These are phyloP conservation scores for Fulica atra DNA, from an alignment of 2,113 vertebrate species.

Conservation along the genomic window DNA sequence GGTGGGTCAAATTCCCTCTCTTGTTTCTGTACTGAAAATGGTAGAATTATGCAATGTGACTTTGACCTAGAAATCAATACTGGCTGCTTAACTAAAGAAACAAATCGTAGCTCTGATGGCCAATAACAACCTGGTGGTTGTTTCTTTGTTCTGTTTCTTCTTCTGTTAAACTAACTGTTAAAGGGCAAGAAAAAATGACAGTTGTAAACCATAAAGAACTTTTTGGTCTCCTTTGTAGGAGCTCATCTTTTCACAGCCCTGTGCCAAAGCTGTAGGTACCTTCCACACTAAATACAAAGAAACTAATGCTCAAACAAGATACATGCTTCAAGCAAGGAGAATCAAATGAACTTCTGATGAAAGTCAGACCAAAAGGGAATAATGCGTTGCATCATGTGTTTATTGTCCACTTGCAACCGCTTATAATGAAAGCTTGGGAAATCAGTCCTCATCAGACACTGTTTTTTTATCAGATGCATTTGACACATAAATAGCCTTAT, in stretches of 20 bases:
- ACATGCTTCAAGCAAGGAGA: neutral
- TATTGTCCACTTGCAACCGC: neutral
- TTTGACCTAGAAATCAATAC: conserved; percentile 39
- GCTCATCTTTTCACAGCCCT: conserved; percentile 15
- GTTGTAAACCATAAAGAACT: conserved; percentile 16
- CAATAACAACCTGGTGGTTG: conserved; percentile 22
- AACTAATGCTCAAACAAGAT: neutral
- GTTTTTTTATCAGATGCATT: neutral
- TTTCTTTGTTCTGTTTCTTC: conserved; percentile 27
- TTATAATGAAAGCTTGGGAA: neutral
- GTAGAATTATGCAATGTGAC: neutral
- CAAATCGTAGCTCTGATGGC: neutral
- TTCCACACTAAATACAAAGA: conserved; percentile 9
- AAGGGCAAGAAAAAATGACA: conserved; percentile 20
- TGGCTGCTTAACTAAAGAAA: conserved; percentile 42
- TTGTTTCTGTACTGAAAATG: neutral
- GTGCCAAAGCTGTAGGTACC: neutral
- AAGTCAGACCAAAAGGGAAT: neutral
- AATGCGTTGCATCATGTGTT: neutral
- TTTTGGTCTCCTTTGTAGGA: conserved; percentile 37
- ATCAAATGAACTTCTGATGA: neutral
- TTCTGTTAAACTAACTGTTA: conserved; percentile 17
- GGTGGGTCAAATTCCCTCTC: neutral
- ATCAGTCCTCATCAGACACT: neutral
- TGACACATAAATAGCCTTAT: neutral